A percentile compares a stretch with the other conserved stretches of the same genome.
phyloP scores from a whole-genome alignment of 2,888 invertebrate species.

The Plusia festucae region DNA sequence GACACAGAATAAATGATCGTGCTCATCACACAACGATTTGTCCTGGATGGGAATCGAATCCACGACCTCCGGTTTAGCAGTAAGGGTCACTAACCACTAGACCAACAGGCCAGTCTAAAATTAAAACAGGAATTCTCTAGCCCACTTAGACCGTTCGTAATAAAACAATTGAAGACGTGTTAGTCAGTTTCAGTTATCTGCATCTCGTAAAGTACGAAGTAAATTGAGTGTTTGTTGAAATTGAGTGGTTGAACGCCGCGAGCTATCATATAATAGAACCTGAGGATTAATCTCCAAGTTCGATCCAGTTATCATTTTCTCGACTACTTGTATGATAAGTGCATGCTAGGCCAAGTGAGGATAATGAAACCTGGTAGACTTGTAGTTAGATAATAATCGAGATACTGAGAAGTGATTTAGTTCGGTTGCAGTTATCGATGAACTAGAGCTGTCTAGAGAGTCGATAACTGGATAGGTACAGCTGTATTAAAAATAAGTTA shows the following conservation, averaged over 20 bases:
- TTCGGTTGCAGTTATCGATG: not conserved
- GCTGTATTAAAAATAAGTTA: not conserved
- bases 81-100: no score
- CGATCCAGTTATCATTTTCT: conserved; percentile 26
- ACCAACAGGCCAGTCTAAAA: no score
- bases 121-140: no score
- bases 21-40: no score
- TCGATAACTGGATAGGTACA: not conserved
- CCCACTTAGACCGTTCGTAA: no score
- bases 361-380: not conserved
- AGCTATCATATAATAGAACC: conserved; percentile 25
- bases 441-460: not conserved
- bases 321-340: not conserved
- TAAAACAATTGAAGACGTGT: no score
- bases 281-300: conserved; percentile 30
- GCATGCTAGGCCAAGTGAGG: not conserved
- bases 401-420: not conserved
- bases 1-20: no score
- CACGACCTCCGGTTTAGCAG: no score
- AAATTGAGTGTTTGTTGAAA: conserved; percentile 29
- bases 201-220: conserved; percentile 3
- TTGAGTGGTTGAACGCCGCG: conserved; percentile 13
- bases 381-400: not conserved
- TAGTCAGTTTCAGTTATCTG: not conserved
- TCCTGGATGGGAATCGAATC: no score